Percentiles rank a stretch among this genome's conserved stretches.
phyloP scores from a whole-genome alignment of 23 tunicate species.

The Phallusia fumigata region DNA sequence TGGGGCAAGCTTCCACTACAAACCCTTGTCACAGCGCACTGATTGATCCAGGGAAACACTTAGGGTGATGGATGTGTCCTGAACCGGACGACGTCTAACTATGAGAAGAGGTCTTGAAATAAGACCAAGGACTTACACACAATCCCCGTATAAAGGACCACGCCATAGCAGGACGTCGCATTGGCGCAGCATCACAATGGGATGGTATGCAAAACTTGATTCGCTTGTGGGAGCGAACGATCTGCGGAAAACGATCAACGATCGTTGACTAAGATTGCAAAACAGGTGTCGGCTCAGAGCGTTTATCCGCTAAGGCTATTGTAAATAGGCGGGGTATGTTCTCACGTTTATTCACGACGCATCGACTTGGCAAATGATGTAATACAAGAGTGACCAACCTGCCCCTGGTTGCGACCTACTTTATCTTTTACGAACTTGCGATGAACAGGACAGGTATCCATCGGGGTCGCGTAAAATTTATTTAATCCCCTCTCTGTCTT shows the following conservation, averaged over 20 bases:
- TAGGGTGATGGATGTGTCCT: not conserved
- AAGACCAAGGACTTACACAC: not conserved
- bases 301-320: not conserved
- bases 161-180: not conserved
- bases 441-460: no score
- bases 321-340: not conserved
- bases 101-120: conserved; percentile 7
- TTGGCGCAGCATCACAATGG: not conserved
- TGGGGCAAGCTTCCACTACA: not conserved
- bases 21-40: not conserved
- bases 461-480: no score
- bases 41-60: conserved; percentile 11
- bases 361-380: no score
- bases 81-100: not conserved
- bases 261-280: not conserved
- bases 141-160: not conserved
- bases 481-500: no score
- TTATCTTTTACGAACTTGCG: no score
- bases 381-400: no score
- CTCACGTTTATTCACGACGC: not conserved
- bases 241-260: not conserved
- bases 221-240: not conserved
- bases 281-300: not conserved
- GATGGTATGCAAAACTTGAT: not conserved
- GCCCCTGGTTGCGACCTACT: no score